These are phyloP conservation scores for Polyommatus iphigenia DNA, from an alignment of 2,888 invertebrate genomes.

Conservation along the genomic window DNA sequence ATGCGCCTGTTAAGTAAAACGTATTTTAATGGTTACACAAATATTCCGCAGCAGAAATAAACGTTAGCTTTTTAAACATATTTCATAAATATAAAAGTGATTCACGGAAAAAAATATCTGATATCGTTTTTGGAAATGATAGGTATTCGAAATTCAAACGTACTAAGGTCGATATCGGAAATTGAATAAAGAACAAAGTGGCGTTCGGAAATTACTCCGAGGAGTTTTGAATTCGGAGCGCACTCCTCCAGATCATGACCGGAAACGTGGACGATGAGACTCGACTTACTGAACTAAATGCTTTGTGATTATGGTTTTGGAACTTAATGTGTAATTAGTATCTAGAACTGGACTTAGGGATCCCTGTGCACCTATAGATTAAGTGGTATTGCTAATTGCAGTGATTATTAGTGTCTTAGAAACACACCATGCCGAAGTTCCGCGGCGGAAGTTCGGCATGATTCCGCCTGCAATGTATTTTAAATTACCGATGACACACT, in stretches of 20 bases:
- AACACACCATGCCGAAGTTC: no score
- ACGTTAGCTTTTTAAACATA: not conserved
- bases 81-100: constrained; percentile 2
- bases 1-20: not conserved
- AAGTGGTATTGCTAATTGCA: no score
- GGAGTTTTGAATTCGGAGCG: constrained; percentile 69
- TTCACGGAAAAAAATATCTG: constrained; percentile 16
- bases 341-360: not conserved
- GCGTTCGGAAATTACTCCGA: constrained; percentile 77
- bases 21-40: not conserved
- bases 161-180: constrained; percentile 69
- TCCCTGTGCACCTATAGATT: not conserved
- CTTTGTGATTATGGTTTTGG: not conserved
- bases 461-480: no score
- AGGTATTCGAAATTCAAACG: constrained; percentile 57
- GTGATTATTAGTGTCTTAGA: no score
- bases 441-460: no score
- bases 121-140: constrained; percentile 32
- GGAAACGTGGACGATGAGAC: constrained; percentile 75
- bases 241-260: constrained; percentile 68
- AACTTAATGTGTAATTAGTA: not conserved
- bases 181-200: constrained; percentile 80
- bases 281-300: constrained; percentile 38
- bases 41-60: not conserved
- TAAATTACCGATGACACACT: no score